Base-by-base conservation (phyloP, 2,888 invertebrate genomes). In the Apamea sordens region DNA sequence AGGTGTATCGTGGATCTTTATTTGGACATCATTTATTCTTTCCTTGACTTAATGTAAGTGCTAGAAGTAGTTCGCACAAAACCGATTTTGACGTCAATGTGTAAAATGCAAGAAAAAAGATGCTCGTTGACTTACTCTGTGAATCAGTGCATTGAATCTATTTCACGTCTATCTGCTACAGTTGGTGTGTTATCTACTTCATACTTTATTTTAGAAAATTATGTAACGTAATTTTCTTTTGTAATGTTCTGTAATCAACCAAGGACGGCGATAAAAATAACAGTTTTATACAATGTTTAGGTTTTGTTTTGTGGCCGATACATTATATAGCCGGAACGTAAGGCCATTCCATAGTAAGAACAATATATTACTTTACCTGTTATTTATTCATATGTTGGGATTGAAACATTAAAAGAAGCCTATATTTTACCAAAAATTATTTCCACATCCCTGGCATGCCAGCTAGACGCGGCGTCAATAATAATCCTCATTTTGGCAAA, bases 401-500 rank as follows among this genome's bases (percentile, higher is more conserved):
- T 74, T 74, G 3, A 73, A 65, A 68, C 50, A 71, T 75, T 67
- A 32, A 64, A 82, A 44, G 59, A 21, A 36, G 15, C 15, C 47
- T 73, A 28, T 65, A 18, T 80, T 77, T 80, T 64, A 71, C 53
- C 59, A 56, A 79, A 77, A 81, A 61, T 21, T 3, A 47, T 76
- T 79, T 76, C 47, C 61, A 76, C 41, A 78, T 77, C 61, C 50
- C 68, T 76, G 70, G 78, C 78, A 78, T 80, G 61, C 68, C 69
- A 77, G 56, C 70, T 75, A 79, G 68, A 73, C 44, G 76, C 80
- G 64, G 80, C 83, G 75, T 86, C 88, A 89, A 83, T 86, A 89
- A 90, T 93, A 93, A 93, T 92, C 91, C 93, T 93, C 89, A 88
- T 93, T 94, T 93, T 95, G 94, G 94, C 94, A 93, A 92, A 93